A percentile compares a stretch with the other conserved stretches of the same genome.
Conservation (phyloP, 1,140 invertebrate genomes). For the Megalopta genalis region DNA sequence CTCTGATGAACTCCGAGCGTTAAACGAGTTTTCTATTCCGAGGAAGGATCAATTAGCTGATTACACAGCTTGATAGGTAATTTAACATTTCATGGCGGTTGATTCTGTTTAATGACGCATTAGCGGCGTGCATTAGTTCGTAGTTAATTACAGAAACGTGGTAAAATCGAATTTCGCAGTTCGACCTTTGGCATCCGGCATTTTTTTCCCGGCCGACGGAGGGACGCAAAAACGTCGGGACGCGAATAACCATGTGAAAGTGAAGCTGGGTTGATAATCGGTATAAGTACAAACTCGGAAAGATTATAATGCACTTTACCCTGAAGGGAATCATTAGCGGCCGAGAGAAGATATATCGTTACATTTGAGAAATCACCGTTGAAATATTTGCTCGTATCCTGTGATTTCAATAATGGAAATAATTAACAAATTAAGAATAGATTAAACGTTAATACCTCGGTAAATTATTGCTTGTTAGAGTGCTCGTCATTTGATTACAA, state of each 20-base stretch:
- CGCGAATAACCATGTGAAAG: not conserved
- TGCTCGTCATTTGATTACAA: no score
- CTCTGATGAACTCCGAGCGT: no score
- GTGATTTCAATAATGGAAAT: no score
- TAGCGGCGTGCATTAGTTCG: not conserved
- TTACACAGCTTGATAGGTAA: not conserved
- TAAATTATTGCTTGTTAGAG: no score
- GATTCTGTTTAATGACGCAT: not conserved
- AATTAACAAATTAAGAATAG: no score
- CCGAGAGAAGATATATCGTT: not conserved
- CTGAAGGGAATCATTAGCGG: conserved; percentile 2
- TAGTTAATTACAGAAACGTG: not conserved
- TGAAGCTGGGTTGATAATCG: not conserved
- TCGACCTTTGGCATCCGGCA: not conserved
- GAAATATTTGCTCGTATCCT: no score
- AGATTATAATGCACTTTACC: not conserved
- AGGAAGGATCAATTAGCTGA: not conserved
- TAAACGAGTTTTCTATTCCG: no score
- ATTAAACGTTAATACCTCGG: not conserved
- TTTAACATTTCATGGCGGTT: not conserved
- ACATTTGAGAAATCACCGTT: not conserved
- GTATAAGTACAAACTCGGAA: not conserved
- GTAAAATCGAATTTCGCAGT: not conserved
- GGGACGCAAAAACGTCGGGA: not conserved
- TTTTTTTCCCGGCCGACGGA: not conserved